Evolutionary conservation across 2,888 invertebrate species (phyloP).

Genomic region (Drosophila mercatorum): DNA sequence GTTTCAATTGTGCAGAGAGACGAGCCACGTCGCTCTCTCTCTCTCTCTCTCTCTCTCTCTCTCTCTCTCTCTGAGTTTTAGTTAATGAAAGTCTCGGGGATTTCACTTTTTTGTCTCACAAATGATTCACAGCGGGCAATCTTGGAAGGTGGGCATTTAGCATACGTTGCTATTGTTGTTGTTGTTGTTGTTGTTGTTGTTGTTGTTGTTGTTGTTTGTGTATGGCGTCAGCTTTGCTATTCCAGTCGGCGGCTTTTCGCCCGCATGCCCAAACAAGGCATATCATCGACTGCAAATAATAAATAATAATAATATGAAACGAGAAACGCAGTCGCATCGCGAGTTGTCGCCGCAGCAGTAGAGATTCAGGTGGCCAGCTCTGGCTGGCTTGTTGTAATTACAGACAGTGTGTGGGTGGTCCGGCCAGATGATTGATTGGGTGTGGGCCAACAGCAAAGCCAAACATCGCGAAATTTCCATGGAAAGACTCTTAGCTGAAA

Average conservation of each 20-base stretch:
- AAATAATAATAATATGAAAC: constrained; percentile 15
- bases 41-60: background rate
- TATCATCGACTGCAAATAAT: constrained; percentile 21
- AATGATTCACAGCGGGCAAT: constrained; percentile 50
- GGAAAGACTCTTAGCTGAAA: constrained; percentile 45
- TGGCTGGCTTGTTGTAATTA: constrained; percentile 16
- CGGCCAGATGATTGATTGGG: background rate
- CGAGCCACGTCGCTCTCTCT: background rate
- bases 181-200: background rate
- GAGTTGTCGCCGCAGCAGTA: constrained; percentile 15
- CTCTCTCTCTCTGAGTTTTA: constrained; percentile 26
- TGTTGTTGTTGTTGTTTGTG: background rate
- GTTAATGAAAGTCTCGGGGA: constrained; percentile 47
- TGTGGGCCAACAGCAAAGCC: background rate
- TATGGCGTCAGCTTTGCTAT: constrained; percentile 8
- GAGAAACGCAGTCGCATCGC: constrained; percentile 8
- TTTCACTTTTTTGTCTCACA: constrained; percentile 44
- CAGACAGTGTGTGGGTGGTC: background rate
- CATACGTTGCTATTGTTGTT: background rate
- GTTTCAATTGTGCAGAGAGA: background rate
- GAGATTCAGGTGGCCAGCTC: constrained; percentile 27
- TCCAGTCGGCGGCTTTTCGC: constrained; percentile 18
- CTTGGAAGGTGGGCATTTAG: constrained; percentile 29
- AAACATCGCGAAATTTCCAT: constrained; percentile 6
- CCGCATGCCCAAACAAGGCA: constrained; percentile 37